Evolutionary conservation across 2,797 vertebrate species (phyloP).

Genomic region (Gymnothorax reevesii): DNA sequence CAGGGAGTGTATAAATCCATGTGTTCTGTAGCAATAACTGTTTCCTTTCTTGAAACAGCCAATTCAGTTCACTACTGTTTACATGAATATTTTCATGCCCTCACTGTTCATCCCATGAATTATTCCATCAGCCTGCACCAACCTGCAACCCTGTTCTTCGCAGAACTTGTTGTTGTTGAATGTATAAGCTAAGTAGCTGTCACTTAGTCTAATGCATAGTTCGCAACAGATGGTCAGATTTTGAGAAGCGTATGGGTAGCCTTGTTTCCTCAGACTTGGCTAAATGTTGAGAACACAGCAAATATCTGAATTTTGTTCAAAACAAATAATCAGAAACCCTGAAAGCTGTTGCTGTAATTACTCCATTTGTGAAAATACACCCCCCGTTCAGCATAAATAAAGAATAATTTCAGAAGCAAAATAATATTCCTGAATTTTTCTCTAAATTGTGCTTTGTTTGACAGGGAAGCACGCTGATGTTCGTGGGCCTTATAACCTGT

Average conservation of each 20-base stretch:
- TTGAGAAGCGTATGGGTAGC: neutral
- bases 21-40: neutral
- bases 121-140: neutral
- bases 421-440: slow-evolving; percentile 4
- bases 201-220: slow-evolving; percentile 21
- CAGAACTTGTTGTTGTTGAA: neutral
- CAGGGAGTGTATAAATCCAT: neutral
- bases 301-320: neutral
- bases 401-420: slow-evolving; percentile 11
- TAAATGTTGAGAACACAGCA: neutral
- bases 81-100: neutral
- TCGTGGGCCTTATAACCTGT: neutral
- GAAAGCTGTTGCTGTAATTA: neutral
- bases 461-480: neutral
- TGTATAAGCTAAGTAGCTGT: slow-evolving; percentile 19
- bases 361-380: slow-evolving; percentile 20
- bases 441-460: neutral
- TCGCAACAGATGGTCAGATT: slow-evolving; percentile 19
- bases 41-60: neutral
- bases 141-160: neutral
- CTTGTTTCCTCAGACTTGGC: neutral
- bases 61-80: neutral
- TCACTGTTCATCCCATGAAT: neutral
- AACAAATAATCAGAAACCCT: neutral
- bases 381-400: neutral